phyloP scores from a whole-genome alignment of 2,888 invertebrate genomes.

The Gymnocheta viridis region DNA sequence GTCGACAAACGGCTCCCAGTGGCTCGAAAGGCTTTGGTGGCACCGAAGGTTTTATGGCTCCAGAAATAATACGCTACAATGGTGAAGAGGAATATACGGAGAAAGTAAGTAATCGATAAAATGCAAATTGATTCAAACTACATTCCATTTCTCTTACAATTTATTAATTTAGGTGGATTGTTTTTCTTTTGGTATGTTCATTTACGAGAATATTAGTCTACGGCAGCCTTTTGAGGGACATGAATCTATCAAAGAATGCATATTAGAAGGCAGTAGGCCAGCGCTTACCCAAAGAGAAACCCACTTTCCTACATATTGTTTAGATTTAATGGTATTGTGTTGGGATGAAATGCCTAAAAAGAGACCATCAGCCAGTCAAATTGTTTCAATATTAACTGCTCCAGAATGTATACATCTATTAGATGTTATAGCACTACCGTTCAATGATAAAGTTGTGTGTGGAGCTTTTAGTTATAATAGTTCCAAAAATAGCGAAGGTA shows the following conservation, averaged over 20 bases:
- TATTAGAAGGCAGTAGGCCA: slow-evolving; percentile 96
- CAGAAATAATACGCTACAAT: slow-evolving; percentile 98
- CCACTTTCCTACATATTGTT: slow-evolving; percentile 91
- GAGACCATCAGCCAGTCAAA: slow-evolving; percentile 96
- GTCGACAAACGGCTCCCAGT: slow-evolving; percentile 92
- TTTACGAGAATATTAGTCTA: slow-evolving; percentile 96
- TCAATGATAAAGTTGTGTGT: slow-evolving; percentile 86
- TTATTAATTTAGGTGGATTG: slow-evolving; percentile 93
- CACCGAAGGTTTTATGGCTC: slow-evolving; percentile 99
- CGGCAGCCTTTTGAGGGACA: slow-evolving; percentile 98
- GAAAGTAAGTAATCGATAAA: slow-evolving; percentile 84
- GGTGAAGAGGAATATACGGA: slow-evolving; percentile 99
- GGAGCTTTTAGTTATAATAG: slow-evolving; percentile 82
- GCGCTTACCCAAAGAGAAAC: slow-evolving; percentile 92
- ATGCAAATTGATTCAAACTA: background rate
- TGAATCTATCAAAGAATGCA: slow-evolving; percentile 97
- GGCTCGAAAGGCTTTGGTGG: slow-evolving; percentile 99
- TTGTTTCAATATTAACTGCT: slow-evolving; percentile 94
- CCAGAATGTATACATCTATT: slow-evolving; percentile 96
- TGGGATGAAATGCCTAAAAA: slow-evolving; percentile 94
- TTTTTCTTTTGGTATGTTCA: slow-evolving; percentile 99
- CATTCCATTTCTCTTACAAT: background rate
- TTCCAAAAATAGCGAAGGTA: slow-evolving; percentile 81
- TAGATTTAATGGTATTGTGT: slow-evolving; percentile 97
- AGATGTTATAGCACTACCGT: slow-evolving; percentile 89